These are phyloP conservation scores for Varroa destructor DNA, from an alignment of 1,140 invertebrate genomes.

Conservation along the genomic window DNA sequence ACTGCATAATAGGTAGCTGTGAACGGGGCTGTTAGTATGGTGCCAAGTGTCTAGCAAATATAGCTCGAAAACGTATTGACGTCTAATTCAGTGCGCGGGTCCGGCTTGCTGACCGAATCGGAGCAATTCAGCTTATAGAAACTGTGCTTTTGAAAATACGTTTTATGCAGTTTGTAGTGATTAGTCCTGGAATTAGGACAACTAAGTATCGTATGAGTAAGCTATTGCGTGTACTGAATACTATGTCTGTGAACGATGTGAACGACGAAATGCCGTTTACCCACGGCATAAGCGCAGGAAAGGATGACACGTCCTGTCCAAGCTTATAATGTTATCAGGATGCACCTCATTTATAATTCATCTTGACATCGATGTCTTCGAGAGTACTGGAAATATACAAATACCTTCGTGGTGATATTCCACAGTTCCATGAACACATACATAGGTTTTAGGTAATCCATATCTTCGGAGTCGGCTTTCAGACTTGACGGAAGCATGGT, in stretches of 20 bases:
- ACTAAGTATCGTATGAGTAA: neutral
- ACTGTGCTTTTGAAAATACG: constrained; percentile 39
- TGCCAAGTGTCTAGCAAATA: neutral
- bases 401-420: neutral
- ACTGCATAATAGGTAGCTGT: constrained; percentile 2
- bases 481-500: neutral
- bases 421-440: neutral
- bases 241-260: neutral
- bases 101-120: neutral
- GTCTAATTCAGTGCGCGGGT: constrained; percentile 1
- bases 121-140: constrained; percentile 36
- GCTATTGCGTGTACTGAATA: neutral
- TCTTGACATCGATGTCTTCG: neutral
- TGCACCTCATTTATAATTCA: neutral
- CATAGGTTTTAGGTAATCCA: neutral
- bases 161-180: constrained; percentile 34
- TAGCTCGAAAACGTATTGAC: neutral
- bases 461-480: neutral
- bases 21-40: constrained; percentile 9
- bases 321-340: neutral
- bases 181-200: neutral
- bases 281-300: neutral
- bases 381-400: neutral
- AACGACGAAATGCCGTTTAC: neutral
- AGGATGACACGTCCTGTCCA: neutral